Conservation (phyloP, 2,797 vertebrate genomes). For the Menidia menidia region DNA sequence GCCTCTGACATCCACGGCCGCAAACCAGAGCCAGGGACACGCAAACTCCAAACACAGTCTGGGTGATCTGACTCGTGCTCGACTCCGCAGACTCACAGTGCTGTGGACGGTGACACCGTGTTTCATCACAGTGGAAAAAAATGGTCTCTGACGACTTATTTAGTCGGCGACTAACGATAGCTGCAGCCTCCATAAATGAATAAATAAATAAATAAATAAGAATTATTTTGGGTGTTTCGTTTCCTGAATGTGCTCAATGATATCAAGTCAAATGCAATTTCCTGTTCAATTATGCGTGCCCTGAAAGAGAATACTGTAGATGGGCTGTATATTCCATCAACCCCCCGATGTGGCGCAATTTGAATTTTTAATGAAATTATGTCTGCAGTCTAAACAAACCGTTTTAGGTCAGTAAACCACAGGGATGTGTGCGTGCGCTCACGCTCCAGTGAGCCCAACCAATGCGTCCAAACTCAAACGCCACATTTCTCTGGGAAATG, state of each 20-base stretch:
- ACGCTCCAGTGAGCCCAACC: slow-evolving; percentile 5
- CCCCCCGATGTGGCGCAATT: slow-evolving; percentile 18
- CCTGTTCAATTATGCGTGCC: slow-evolving; percentile 33
- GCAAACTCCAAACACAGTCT: slow-evolving; percentile 45
- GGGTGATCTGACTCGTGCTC: slow-evolving; percentile 35
- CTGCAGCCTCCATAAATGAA: too few relatives aligned
- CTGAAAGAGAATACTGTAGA: slow-evolving; percentile 23
- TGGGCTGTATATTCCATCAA: slow-evolving; percentile 41
- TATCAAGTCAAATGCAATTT: slow-evolving; percentile 11
- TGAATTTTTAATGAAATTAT: slow-evolving; percentile 32
- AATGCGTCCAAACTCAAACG: neutral
- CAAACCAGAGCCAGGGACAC: slow-evolving; percentile 50
- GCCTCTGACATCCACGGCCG: slow-evolving; percentile 42
- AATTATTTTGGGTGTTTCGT: neutral
- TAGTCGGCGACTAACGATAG: neutral
- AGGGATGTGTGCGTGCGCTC: neutral
- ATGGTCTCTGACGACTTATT: neutral
- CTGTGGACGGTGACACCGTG: slow-evolving; percentile 9
- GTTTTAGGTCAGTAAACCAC: slow-evolving; percentile 9
- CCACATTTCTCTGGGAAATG: neutral
- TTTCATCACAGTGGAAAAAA: neutral
- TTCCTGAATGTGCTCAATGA: slow-evolving; percentile 7
- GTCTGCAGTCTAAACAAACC: slow-evolving; percentile 29
- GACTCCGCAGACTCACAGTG: neutral
- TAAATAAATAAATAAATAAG: slow-evolving; percentile 4